These are phyloP conservation scores for Carduelis carduelis DNA, from an alignment of 2,797 vertebrate species.

Conservation along the genomic window DNA sequence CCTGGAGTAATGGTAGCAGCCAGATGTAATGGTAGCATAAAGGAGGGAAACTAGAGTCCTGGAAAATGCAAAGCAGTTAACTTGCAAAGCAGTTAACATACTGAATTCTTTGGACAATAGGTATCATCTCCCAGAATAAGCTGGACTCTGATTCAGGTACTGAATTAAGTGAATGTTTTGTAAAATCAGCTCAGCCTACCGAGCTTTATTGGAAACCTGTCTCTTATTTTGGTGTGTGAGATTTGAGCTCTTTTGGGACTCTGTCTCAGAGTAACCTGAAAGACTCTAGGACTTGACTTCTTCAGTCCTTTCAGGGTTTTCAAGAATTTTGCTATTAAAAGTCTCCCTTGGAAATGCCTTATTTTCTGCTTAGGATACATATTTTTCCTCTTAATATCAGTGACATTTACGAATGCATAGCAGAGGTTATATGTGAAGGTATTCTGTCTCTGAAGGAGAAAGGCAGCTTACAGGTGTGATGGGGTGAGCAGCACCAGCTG, in stretches of 20 bases:
- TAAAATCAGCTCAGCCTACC: background rate
- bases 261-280: background rate
- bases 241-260: background rate
- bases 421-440: background rate
- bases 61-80: background rate
- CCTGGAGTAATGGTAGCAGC: background rate
- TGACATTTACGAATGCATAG: background rate
- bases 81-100: background rate
- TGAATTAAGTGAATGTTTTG: background rate
- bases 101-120: background rate
- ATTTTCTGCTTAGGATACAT: background rate
- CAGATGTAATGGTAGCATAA: background rate
- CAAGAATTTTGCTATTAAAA: background rate
- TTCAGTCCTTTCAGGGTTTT: background rate
- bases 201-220: background rate
- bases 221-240: background rate
- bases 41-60: background rate
- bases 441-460: background rate
- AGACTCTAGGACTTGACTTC: background rate
- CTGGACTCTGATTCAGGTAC: background rate
- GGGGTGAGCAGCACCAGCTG: background rate
- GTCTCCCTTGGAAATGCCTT: background rate
- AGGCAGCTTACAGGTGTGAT: background rate
- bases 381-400: background rate
- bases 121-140: background rate